A percentile compares a stretch with the other conserved stretches of the same genome.
These are phyloP conservation scores for Eupithecia exiguata DNA, from an alignment of 2,888 invertebrate species.

Conservation along the genomic window DNA sequence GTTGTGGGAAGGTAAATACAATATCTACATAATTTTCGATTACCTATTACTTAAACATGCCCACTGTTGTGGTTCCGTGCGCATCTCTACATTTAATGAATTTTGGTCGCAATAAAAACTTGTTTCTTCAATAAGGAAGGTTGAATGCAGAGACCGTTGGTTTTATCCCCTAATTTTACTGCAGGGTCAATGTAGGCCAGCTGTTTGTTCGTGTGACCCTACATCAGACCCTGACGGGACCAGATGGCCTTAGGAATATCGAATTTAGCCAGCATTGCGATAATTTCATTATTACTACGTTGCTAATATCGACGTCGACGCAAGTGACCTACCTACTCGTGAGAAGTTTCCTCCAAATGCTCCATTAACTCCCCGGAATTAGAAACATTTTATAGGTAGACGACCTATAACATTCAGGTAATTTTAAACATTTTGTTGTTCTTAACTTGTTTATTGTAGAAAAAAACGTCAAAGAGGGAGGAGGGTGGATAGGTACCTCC, in stretches of 20 bases:
- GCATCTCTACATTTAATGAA: background rate
- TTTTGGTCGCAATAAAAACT: constrained; percentile 30
- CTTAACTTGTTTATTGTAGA: background rate
- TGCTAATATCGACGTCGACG: background rate
- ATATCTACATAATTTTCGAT: background rate
- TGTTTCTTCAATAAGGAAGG: constrained; percentile 36
- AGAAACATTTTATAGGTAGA: background rate
- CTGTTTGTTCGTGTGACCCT: constrained; percentile 34
- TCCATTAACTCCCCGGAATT: background rate
- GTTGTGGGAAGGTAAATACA: background rate
- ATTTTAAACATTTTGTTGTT: background rate
- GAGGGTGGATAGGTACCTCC: too few species aligned
- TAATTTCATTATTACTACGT: constrained; percentile 1
- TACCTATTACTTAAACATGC: background rate
- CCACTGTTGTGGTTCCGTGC: constrained; percentile 1
- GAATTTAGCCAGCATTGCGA: background rate
- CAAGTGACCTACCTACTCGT: background rate
- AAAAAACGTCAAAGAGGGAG: background rate
- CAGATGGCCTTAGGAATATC: constrained; percentile 24
- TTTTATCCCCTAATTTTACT: constrained; percentile 33
- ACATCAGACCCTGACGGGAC: constrained; percentile 21
- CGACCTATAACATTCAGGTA: background rate
- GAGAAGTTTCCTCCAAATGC: background rate
- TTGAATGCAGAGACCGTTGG: constrained; percentile 35
- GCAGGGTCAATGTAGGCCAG: constrained; percentile 25